Percentiles rank a stretch among this genome's conserved stretches.
Evolutionary conservation across 2,888 invertebrate species (phyloP).

Genomic region (Anagyrus pseudococci): DNA sequence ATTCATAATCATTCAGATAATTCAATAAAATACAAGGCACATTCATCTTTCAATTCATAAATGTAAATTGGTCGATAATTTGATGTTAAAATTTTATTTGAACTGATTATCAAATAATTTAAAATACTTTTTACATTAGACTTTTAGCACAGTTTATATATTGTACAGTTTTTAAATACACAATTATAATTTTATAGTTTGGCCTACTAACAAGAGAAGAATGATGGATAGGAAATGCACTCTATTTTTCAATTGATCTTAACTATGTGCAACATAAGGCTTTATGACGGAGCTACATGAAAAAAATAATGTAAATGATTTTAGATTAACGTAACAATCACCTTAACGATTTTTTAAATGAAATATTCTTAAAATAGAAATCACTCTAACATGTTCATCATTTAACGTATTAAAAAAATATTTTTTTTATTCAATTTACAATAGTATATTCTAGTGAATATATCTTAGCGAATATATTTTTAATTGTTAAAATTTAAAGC

Average conservation of each 20-base stretch:
- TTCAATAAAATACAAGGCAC: neutral
- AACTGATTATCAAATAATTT: neutral
- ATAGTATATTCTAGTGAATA: constrained; percentile 37
- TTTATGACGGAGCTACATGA: no score
- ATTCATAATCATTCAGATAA: neutral
- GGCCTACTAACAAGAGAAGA: neutral
- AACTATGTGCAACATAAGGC: no score
- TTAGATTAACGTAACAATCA: neutral
- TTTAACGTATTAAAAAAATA: constrained; percentile 53
- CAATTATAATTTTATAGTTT: neutral
- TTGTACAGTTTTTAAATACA: neutral
- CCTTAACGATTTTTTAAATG: constrained; percentile 23
- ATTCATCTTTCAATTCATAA: neutral
- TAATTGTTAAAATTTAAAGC: constrained; percentile 40
- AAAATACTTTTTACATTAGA: neutral
- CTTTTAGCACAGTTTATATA: neutral
- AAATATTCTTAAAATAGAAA: constrained; percentile 36
- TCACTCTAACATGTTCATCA: constrained; percentile 34
- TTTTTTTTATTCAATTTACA: constrained; percentile 41
- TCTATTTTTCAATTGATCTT: neutral
- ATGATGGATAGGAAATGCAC: neutral
- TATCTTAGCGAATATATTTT: constrained; percentile 37
- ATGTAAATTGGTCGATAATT: neutral
- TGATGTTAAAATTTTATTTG: neutral
- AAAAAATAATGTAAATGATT: neutral